Conservation (phyloP, 2,113 vertebrate species). For the Centropus bengalensis region DNA sequence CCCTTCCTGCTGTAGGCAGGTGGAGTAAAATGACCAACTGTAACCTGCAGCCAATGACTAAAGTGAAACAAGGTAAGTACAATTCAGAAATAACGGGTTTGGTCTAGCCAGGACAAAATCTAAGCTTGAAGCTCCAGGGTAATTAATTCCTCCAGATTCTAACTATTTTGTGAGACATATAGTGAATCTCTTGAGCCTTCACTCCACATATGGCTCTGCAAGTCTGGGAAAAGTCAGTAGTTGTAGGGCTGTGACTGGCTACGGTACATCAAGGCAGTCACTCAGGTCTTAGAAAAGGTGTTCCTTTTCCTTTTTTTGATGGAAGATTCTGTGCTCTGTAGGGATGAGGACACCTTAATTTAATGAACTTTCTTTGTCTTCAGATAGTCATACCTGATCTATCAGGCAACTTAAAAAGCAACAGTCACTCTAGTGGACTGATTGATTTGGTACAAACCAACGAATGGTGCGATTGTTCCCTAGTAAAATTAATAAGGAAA, state of each 20-base stretch:
- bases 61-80: background rate
- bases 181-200: background rate
- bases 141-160: slow-evolving; percentile 1
- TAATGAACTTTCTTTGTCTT: background rate
- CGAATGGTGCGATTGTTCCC: background rate
- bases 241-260: background rate
- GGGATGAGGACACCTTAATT: background rate
- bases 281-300: background rate
- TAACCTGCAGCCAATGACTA: background rate
- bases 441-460: background rate
- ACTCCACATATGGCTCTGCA: background rate
- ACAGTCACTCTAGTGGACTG: background rate
- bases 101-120: background rate
- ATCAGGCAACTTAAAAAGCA: background rate
- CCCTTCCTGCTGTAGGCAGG: background rate
- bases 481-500: background rate
- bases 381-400: background rate
- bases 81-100: background rate
- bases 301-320: no score
- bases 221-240: background rate
- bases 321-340: background rate
- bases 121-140: background rate
- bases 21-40: background rate
- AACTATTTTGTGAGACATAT: no score
- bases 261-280: background rate